These are phyloP conservation scores for Rhabdomys dilectus DNA, from an alignment of 2,113 vertebrate genomes.

Conservation along the genomic window DNA sequence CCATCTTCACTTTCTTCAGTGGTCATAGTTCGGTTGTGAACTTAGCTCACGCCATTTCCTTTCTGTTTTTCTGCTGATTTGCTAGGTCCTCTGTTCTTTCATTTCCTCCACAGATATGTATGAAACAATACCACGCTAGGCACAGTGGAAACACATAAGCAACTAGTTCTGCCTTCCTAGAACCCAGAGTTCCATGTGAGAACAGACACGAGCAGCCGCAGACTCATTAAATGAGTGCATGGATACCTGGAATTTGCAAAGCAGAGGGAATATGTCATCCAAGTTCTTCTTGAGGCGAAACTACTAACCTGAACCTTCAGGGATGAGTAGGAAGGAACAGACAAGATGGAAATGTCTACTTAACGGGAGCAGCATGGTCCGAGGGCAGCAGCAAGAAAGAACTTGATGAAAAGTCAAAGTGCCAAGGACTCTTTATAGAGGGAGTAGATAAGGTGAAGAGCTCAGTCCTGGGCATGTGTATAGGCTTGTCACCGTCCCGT, in stretches of 20 bases:
- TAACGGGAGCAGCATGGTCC: rapidly evolving
- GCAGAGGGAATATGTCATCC: neutral
- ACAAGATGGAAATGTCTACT: neutral
- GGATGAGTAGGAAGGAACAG: neutral
- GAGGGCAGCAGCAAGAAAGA: neutral
- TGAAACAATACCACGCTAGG: neutral
- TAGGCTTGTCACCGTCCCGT: neutral
- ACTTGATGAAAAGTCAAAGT: neutral
- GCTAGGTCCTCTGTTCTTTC: neutral
- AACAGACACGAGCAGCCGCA: neutral
- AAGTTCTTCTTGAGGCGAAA: neutral
- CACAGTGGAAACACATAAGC: neutral
- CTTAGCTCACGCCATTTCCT: neutral
- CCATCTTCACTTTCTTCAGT: neutral
- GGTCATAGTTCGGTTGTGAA: neutral
- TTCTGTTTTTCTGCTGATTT: neutral
- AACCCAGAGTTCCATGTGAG: neutral
- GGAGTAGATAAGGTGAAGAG: neutral
- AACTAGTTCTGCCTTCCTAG: neutral
- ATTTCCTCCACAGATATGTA: neutral
- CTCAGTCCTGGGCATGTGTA: neutral
- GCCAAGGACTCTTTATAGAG: neutral
- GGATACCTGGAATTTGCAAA: neutral
- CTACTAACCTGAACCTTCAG: neutral
- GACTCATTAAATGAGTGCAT: neutral